Conservation (phyloP, 2,888 invertebrate genomes). For the Priocnemis perturbator region DNA sequence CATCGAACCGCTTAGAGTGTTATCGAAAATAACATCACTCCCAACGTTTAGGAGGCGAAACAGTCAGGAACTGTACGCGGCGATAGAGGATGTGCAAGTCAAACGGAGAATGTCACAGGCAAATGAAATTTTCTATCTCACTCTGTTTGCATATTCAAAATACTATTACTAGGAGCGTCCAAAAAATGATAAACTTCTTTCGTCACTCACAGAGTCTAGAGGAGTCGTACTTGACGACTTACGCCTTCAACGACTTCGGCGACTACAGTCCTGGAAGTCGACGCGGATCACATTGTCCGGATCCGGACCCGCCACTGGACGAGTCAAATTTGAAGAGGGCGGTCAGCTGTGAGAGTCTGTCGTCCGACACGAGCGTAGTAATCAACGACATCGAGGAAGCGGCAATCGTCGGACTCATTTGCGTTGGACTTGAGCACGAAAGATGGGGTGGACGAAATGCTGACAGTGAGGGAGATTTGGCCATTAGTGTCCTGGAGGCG, state of each 20-base stretch:
- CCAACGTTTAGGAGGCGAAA: slow-evolving; percentile 55
- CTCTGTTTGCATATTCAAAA: background rate
- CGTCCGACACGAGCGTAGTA: slow-evolving; percentile 86
- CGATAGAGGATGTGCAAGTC: slow-evolving; percentile 66
- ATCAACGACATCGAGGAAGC: slow-evolving; percentile 83
- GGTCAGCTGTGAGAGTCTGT: slow-evolving; percentile 87
- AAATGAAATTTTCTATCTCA: background rate
- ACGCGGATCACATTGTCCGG: slow-evolving; percentile 63
- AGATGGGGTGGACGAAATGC: slow-evolving; percentile 79
- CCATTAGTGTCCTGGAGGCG: slow-evolving; percentile 86
- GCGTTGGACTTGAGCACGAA: slow-evolving; percentile 87
- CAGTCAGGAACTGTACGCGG: slow-evolving; percentile 66
- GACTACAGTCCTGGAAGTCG: slow-evolving; percentile 57
- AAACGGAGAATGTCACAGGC: slow-evolving; percentile 67
- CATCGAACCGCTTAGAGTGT: too few species aligned
- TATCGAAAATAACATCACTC: background rate
- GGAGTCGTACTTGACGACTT: slow-evolving; percentile 56
- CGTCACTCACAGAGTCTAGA: slow-evolving; percentile 55
- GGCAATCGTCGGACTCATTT: slow-evolving; percentile 84
- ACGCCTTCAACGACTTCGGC: slow-evolving; percentile 50
- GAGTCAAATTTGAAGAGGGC: slow-evolving; percentile 79
- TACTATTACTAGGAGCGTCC: too few species aligned
- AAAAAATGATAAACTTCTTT: background rate
- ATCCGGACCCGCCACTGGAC: slow-evolving; percentile 67
- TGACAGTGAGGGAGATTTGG: slow-evolving; percentile 78